Conservation (phyloP, 2,797 vertebrate genomes). For the Setipinna tenuifilis region DNA sequence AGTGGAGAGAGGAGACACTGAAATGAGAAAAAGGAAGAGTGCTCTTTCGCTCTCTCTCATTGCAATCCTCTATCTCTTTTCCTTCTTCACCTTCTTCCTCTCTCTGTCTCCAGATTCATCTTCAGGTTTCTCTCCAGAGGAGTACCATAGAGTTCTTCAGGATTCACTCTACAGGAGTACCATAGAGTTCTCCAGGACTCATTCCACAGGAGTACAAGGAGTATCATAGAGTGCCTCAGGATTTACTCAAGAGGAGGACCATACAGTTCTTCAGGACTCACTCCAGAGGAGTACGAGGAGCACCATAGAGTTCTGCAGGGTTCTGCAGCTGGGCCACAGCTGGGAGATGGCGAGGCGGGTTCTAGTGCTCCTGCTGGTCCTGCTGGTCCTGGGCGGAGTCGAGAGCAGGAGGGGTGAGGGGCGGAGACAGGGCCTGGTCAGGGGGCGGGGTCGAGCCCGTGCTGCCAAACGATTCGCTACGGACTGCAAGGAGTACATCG, state of each 20-base stretch:
- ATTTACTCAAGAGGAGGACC: neutral
- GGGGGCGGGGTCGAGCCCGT: conserved; percentile 62
- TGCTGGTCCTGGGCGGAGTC: conserved; percentile 77
- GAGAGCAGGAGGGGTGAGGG: conserved; percentile 74
- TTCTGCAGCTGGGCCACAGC: neutral
- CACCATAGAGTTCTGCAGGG: neutral
- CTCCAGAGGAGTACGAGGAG: neutral
- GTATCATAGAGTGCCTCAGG: too few relatives aligned
- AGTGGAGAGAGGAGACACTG: neutral
- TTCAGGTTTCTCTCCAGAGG: conserved; percentile 33
- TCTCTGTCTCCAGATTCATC: conserved; percentile 27
- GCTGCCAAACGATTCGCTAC: conserved; percentile 79
- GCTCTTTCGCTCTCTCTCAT: neutral
- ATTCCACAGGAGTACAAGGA: too few relatives aligned
- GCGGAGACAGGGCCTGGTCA: conserved; percentile 59
- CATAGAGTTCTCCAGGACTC: too few relatives aligned
- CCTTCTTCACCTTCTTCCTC: neutral
- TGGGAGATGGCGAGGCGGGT: conserved; percentile 75
- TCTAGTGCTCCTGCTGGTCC: conserved; percentile 74
- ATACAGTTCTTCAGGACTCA: neutral
- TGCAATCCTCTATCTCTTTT: conserved; percentile 30
- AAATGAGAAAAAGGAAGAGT: too few relatives aligned
- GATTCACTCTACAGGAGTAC: too few relatives aligned
- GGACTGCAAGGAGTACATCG: conserved; percentile 85
- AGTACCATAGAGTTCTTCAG: too few relatives aligned